A percentile compares a stretch with the other conserved stretches of the same genome.
Conservation (phyloP, 2,113 vertebrate genomes). For the Melozone crissalis region DNA sequence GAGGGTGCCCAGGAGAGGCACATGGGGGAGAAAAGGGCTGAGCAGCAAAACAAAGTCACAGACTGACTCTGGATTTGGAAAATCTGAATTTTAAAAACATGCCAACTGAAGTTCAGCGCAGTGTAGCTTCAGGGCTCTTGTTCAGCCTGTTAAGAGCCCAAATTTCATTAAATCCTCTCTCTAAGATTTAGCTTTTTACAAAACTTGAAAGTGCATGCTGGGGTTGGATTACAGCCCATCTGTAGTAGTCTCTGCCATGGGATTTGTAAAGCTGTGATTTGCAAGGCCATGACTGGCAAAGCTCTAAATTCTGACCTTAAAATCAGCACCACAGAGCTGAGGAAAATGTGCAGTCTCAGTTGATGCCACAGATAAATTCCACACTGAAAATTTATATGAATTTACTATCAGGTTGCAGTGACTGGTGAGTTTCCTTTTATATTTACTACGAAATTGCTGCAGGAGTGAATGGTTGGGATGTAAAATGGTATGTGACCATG, state of each 20-base stretch:
- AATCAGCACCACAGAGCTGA: neutral
- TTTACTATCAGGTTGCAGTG: neutral
- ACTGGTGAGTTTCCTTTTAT: neutral
- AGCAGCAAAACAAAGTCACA: neutral
- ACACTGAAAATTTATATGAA: neutral
- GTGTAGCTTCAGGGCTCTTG: neutral
- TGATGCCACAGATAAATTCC: neutral
- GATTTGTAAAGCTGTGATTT: slow-evolving; percentile 47
- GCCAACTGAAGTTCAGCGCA: neutral
- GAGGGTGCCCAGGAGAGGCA: neutral
- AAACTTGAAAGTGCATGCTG: slow-evolving; percentile 1
- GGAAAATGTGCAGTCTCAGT: neutral
- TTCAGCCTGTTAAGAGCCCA: neutral
- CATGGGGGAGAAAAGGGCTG: neutral
- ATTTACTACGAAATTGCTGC: neutral
- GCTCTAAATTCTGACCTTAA: slow-evolving; percentile 38
- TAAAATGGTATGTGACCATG: neutral
- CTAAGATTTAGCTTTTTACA: slow-evolving; percentile 1
- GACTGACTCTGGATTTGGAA: neutral
- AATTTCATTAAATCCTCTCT: neutral
- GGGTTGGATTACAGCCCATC: slow-evolving; percentile 20
- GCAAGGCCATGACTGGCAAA: slow-evolving; percentile 9
- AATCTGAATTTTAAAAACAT: neutral
- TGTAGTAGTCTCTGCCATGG: neutral
- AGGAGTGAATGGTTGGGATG: neutral